Percentiles rank a stretch among this genome's conserved stretches.
phyloP scores from a whole-genome alignment of 30 jellyfish, hydroid and myxozoan species.

The Rhopilema esculentum region DNA sequence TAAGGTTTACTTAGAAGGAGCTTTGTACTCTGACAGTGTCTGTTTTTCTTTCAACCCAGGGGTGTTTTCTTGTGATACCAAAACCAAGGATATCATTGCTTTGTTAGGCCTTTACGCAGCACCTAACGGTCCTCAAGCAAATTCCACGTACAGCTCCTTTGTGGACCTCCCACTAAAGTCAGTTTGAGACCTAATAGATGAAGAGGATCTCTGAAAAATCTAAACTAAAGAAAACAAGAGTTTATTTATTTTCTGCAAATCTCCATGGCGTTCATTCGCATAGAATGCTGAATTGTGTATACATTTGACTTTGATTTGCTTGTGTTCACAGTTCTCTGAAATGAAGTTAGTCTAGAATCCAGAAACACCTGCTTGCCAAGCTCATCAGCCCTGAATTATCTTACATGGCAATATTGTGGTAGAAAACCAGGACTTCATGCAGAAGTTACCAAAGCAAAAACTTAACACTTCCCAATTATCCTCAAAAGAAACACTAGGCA shows the following conservation, averaged over 20 bases:
- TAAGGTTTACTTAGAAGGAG: constrained; percentile 26
- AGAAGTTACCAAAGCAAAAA: no score
- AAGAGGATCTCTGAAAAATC: background rate
- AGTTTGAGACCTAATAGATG: background rate
- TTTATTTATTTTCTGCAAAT: background rate
- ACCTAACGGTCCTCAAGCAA: constrained; percentile 29
- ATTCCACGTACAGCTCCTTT: background rate
- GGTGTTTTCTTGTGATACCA: constrained; percentile 17
- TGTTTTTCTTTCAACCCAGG: constrained; percentile 27
- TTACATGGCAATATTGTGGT: no score
- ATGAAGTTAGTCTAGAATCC: no score
- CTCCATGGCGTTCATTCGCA: background rate
- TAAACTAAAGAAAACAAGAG: background rate
- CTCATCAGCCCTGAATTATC: no score
- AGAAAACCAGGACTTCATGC: no score
- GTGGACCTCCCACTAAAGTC: background rate
- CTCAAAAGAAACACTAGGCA: no score
- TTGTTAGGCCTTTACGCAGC: constrained; percentile 46
- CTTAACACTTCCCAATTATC: no score
- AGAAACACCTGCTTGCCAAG: no score
- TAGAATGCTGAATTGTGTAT: background rate
- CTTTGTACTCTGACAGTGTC: constrained; percentile 20
- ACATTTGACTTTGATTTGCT: no score
- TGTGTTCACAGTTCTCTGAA: no score
- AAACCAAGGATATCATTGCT: constrained; percentile 18